Conservation (phyloP, 2,797 vertebrate genomes). For the Nannoperca australis region DNA sequence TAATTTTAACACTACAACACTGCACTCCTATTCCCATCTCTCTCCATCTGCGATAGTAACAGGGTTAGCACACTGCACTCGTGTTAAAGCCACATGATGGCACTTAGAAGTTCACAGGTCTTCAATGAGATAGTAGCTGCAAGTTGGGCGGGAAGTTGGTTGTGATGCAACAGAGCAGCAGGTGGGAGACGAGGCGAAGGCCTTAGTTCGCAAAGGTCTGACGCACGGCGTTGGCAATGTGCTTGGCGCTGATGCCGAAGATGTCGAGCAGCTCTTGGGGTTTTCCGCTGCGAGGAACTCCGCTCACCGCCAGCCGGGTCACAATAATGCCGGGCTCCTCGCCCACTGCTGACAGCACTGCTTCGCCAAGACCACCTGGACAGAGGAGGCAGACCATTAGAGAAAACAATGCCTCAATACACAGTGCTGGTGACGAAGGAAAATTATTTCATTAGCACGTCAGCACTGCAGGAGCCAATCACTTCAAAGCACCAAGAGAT, state of each 20-base stretch:
- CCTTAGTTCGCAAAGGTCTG: constrained; percentile 84
- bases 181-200: background rate
- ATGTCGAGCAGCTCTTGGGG: constrained; percentile 87
- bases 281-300: constrained; percentile 86
- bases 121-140: constrained; percentile 13
- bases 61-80: constrained; percentile 32
- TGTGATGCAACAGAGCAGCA: background rate
- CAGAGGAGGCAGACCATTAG: background rate
- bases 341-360: constrained; percentile 87
- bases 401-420: background rate
- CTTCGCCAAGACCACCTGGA: constrained; percentile 92
- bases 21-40: background rate
- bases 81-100: constrained; percentile 24
- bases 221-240: constrained; percentile 85
- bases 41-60: constrained; percentile 8
- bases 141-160: constrained; percentile 16
- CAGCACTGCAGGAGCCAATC: background rate
- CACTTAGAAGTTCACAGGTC: constrained; percentile 6
- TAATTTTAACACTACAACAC: constrained; percentile 8
- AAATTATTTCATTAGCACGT: background rate
- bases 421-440: background rate
- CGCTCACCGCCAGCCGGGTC: constrained; percentile 85
- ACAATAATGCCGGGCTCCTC: constrained; percentile 87
- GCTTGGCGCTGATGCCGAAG: constrained; percentile 88
- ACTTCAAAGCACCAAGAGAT: background rate